A percentile compares a stretch with the other conserved stretches of the same genome.
Conservation (phyloP, 2,797 vertebrate species). For the Amphiprion clarkii region DNA sequence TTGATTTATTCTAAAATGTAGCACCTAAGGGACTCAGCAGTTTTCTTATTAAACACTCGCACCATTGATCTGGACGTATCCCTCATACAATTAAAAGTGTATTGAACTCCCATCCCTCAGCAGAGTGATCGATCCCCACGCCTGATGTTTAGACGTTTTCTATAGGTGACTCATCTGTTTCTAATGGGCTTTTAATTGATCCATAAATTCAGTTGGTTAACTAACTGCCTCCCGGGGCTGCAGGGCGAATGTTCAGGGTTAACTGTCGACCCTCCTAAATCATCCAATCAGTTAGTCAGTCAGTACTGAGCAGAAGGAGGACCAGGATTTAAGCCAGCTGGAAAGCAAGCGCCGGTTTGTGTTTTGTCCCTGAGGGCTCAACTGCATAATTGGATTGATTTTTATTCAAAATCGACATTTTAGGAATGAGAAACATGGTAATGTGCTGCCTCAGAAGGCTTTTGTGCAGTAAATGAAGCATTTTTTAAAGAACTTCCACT, state of each 20-base stretch:
- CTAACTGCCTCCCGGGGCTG: background rate
- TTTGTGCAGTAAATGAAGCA: background rate
- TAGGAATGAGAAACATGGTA: conserved; percentile 1
- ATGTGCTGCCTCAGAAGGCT: background rate
- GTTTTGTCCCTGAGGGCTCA: background rate
- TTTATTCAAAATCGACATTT: conserved; percentile 16
- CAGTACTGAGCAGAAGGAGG: conserved; percentile 1
- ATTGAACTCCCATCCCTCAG: background rate
- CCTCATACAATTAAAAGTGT: background rate
- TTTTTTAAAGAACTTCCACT: background rate
- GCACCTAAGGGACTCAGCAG: background rate
- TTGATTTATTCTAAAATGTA: background rate
- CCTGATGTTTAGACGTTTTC: conserved; percentile 15
- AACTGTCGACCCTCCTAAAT: conserved; percentile 24
- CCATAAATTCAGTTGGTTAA: conserved; percentile 49
- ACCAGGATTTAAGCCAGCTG: background rate
- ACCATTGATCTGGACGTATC: conserved; percentile 11
- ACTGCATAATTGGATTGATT: background rate
- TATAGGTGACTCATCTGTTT: conserved; percentile 39
- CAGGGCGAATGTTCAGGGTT: conserved; percentile 15
- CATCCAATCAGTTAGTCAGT: conserved; percentile 24
- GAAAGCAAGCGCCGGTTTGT: conserved; percentile 7
- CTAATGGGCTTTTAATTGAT: conserved; percentile 58
- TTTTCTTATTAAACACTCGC: conserved; percentile 5
- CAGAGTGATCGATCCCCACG: conserved; percentile 3